Conservation (phyloP, 92 coral and sea anemone genomes). For the Siderastrea siderea region DNA sequence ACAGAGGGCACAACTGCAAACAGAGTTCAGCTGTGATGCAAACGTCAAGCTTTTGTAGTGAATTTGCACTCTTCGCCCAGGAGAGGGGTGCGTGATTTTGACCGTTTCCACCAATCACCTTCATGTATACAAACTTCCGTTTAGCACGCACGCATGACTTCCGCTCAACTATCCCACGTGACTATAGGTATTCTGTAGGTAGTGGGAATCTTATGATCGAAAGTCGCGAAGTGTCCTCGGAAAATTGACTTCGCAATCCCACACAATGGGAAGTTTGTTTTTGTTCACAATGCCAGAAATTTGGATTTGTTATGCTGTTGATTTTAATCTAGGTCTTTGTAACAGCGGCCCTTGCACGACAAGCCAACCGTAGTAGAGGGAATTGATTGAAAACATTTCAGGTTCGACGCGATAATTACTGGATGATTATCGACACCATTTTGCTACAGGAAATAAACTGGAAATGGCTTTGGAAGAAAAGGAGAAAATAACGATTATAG, state of each 20-base stretch:
- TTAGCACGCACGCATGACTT: neutral
- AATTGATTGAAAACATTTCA: slow-evolving; percentile 5
- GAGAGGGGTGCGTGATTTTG: neutral
- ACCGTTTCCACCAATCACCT: slow-evolving; percentile 31
- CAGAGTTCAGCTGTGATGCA: neutral
- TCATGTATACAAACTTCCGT: slow-evolving; percentile 26
- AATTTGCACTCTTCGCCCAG: neutral
- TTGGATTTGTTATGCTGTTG: neutral
- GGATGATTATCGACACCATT: slow-evolving; percentile 19
- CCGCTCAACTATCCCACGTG: slow-evolving; percentile 35
- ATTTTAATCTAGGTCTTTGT: neutral
- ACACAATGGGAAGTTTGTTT: neutral
- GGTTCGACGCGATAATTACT: neutral
- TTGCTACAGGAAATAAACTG: slow-evolving; percentile 27
- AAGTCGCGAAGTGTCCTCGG: neutral
- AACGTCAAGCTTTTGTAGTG: too few species aligned
- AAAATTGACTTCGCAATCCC: neutral
- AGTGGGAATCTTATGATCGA: neutral
- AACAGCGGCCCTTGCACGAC: neutral
- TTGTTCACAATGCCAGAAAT: slow-evolving; percentile 5
- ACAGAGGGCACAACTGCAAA: neutral
- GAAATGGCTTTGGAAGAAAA: slow-evolving; percentile 36
- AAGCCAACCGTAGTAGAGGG: neutral
- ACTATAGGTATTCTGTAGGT: neutral
- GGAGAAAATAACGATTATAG: neutral